Conservation (phyloP, 64 coral and sea anemone species). For the Montipora capricornis region DNA sequence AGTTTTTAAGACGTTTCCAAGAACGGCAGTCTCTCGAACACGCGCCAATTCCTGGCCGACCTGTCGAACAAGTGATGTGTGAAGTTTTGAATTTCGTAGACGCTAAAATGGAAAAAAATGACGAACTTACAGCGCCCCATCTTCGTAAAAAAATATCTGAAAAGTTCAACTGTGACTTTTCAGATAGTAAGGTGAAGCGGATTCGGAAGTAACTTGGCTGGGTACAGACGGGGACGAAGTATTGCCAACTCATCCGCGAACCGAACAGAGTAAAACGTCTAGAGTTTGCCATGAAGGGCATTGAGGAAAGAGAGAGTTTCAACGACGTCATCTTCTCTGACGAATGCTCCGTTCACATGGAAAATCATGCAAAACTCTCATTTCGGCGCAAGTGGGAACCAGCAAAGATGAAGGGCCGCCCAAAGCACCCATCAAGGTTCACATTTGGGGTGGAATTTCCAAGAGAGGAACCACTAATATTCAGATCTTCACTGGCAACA, state of each 20-base stretch:
- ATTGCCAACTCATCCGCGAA: slow-evolving; percentile 26
- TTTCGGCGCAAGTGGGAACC: slow-evolving; percentile 38
- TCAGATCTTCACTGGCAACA: slow-evolving; percentile 8
- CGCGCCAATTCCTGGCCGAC: too few relatives aligned
- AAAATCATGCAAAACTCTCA: neutral
- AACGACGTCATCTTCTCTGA: slow-evolving; percentile 13
- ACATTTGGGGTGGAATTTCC: slow-evolving; percentile 25
- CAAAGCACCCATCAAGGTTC: slow-evolving; percentile 41
- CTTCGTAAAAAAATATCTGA: neutral
- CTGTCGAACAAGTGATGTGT: too few relatives aligned
- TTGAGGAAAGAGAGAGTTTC: neutral
- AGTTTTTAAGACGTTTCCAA: too few relatives aligned
- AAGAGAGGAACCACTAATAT: slow-evolving; percentile 14
- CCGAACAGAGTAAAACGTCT: neutral
- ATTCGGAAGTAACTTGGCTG: slow-evolving; percentile 10
- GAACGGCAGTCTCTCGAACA: too few relatives aligned
- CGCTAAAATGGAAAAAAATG: slow-evolving; percentile 22
- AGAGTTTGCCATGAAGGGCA: neutral
- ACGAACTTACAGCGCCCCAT: neutral
- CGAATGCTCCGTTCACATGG: slow-evolving; percentile 13
- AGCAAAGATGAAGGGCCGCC: neutral
- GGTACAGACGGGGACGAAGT: neutral
- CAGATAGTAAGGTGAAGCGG: neutral
- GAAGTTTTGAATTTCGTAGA: slow-evolving; percentile 15
- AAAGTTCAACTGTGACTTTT: neutral